Conservation (phyloP, 2,113 vertebrate genomes). For the Alosa alosa region DNA sequence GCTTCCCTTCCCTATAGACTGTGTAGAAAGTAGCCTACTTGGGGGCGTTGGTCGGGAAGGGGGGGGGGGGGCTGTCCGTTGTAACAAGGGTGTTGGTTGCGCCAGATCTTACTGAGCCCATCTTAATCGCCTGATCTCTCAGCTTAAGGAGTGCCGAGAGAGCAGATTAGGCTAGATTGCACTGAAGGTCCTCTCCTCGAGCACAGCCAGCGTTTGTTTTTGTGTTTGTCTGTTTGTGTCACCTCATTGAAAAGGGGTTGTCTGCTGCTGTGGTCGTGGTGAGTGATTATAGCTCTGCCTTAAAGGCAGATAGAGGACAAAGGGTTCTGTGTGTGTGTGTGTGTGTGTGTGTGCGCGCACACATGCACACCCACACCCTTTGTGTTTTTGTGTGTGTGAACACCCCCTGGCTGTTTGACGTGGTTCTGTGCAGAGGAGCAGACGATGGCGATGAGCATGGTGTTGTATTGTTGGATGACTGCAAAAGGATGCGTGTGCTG, state of each 20-base stretch:
- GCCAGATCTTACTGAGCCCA: background rate
- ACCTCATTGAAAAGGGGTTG: conserved; percentile 11
- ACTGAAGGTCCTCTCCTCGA: background rate
- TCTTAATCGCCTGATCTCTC: conserved; percentile 4
- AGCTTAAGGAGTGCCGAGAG: conserved; percentile 23
- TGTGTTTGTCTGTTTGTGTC: conserved; percentile 13
- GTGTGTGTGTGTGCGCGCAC: background rate
- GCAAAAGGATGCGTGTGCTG: background rate
- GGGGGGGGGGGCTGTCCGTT: background rate
- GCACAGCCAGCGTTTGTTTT: conserved; percentile 15
- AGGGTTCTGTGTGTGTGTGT: background rate
- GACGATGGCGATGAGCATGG: conserved; percentile 4
- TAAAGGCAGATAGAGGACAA: conserved; percentile 1
- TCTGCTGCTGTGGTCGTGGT: conserved; percentile 15
- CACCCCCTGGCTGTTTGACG: conserved; percentile 18
- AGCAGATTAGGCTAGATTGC: conserved; percentile 20
- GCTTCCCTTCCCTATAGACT: background rate
- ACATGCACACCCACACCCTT: background rate
- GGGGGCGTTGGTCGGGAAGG: background rate
- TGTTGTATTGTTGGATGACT: background rate
- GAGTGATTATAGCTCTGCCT: conserved; percentile 17
- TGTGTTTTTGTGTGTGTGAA: background rate
- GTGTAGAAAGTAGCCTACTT: background rate
- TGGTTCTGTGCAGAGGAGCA: conserved; percentile 10
- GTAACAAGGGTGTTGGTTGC: background rate